phyloP scores from a whole-genome alignment of 2,888 invertebrate species.

The Spialia ferax region DNA sequence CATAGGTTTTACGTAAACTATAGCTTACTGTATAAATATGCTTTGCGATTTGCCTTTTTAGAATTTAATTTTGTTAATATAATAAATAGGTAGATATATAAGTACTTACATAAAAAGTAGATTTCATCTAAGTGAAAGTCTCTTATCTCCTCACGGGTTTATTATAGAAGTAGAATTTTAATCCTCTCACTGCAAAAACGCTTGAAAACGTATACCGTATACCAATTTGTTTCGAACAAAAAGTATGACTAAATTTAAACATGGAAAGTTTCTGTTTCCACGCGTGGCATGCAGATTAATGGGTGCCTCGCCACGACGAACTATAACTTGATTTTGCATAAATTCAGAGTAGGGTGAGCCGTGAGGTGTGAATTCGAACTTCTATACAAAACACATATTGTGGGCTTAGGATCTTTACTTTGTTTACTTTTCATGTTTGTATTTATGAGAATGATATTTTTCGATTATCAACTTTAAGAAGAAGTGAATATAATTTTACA shows the following conservation, averaged over 20 bases:
- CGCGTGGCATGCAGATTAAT: constrained; percentile 17
- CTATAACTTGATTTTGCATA: constrained; percentile 18
- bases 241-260: constrained; percentile 20
- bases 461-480: no score
- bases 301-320: background rate
- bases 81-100: no score
- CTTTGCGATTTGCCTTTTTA: no score
- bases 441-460: no score
- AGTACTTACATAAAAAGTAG: background rate
- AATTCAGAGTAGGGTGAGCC: background rate
- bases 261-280: constrained; percentile 14
- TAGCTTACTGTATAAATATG: no score
- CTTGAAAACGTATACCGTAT: background rate
- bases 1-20: no score
- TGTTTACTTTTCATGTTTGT: no score
- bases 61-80: no score
- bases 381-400: no score
- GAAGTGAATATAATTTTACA: no score
- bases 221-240: background rate
- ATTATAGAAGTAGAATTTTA: background rate
- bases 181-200: background rate
- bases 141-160: no score
- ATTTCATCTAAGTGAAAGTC: background rate
- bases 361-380: background rate
- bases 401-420: no score